phyloP scores from a whole-genome alignment of 1,140 invertebrate species.

The Trypoxylus dichotomus region DNA sequence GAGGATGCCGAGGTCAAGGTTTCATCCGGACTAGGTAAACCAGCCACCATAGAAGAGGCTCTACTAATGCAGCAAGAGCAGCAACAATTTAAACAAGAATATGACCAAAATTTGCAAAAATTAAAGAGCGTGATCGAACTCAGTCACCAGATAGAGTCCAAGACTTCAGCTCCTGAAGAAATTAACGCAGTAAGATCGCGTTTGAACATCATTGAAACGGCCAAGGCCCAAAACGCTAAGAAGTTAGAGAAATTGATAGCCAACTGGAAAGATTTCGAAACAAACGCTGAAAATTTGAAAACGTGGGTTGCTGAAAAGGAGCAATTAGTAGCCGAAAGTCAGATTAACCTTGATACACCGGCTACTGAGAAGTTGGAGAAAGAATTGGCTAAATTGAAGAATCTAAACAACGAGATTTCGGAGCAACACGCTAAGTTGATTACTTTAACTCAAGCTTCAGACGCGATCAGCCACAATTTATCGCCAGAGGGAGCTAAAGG shows the following conservation, averaged over 20 bases:
- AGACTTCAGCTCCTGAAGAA: slow-evolving; percentile 75
- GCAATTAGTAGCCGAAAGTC: slow-evolving; percentile 58
- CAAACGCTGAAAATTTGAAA: slow-evolving; percentile 70
- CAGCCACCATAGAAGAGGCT: slow-evolving; percentile 77
- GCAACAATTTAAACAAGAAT: slow-evolving; percentile 71
- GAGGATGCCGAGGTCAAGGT: slow-evolving; percentile 81
- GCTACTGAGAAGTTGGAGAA: slow-evolving; percentile 73
- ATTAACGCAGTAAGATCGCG: slow-evolving; percentile 78
- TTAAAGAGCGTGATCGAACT: slow-evolving; percentile 72
- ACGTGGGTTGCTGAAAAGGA: slow-evolving; percentile 72
- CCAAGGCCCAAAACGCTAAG: slow-evolving; percentile 69
- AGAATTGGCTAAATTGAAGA: slow-evolving; percentile 71
- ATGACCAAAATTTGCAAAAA: slow-evolving; percentile 72
- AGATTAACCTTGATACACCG: slow-evolving; percentile 64
- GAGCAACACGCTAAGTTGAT: slow-evolving; percentile 81
- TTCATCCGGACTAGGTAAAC: slow-evolving; percentile 70
- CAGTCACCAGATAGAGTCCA: slow-evolving; percentile 71
- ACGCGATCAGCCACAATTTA: slow-evolving; percentile 74
- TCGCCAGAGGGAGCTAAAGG: slow-evolving; percentile 73
- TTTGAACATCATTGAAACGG: slow-evolving; percentile 76
- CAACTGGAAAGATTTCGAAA: slow-evolving; percentile 80
- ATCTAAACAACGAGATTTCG: slow-evolving; percentile 78
- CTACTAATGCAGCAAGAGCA: slow-evolving; percentile 71
- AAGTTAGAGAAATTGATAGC: slow-evolving; percentile 78
- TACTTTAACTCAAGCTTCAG: slow-evolving; percentile 74